Conservation (phyloP, 2,113 vertebrate genomes). For the Thunnus maccoyii region DNA sequence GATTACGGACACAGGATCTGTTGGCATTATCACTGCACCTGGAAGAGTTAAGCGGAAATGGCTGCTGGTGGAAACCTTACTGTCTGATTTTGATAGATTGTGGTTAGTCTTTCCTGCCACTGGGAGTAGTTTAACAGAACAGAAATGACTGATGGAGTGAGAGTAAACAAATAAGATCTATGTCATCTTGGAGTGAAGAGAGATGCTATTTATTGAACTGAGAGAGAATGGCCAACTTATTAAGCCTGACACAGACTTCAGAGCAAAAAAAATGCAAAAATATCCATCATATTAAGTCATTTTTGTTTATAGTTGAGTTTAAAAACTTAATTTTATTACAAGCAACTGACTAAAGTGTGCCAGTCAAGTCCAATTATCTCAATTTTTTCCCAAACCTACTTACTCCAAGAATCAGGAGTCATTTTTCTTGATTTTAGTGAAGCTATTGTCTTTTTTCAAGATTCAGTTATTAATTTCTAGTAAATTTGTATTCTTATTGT, state of each 20-base stretch:
- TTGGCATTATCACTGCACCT: slow-evolving; percentile 56
- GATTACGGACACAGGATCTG: slow-evolving; percentile 51
- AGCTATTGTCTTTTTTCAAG: neutral
- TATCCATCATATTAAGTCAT: neutral
- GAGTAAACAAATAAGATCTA: neutral
- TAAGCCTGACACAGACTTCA: neutral
- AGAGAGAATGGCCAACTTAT: too few species aligned
- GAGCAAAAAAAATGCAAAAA: neutral
- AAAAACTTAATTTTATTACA: neutral
- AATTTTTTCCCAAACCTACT: too few species aligned
- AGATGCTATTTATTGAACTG: neutral
- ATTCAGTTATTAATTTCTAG: neutral
- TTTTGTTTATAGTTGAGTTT: neutral
- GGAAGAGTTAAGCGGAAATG: slow-evolving; percentile 49
- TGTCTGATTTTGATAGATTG: neutral
- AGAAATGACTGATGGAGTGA: neutral
- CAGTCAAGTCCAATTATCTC: neutral
- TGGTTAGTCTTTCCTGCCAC: neutral
- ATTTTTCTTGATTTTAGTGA: neutral
- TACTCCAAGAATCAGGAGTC: too few species aligned
- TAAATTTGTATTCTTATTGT: too few species aligned
- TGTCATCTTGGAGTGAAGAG: neutral
- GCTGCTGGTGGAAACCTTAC: neutral
- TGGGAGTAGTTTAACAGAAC: neutral
- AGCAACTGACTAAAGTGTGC: neutral